Percentiles rank a stretch among this genome's conserved stretches.
Conservation (phyloP, 2,888 invertebrate genomes). For the Drosophila mercatorum region DNA sequence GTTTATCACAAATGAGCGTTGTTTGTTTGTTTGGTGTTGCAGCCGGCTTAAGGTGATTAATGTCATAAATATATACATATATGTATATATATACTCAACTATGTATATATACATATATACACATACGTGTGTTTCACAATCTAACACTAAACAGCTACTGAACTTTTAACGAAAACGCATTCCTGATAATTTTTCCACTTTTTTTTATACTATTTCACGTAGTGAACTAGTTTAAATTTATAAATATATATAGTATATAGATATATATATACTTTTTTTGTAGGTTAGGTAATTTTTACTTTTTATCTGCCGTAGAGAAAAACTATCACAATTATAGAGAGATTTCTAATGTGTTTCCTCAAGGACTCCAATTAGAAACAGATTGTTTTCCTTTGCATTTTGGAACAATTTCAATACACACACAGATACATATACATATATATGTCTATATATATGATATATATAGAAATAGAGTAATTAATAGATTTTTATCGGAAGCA, state of each 20-base stretch:
- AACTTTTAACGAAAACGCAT: constrained; percentile 32
- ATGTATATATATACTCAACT: background rate
- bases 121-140: background rate
- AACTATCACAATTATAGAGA: constrained; percentile 73
- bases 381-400: constrained; percentile 49
- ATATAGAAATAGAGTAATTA: constrained; percentile 10
- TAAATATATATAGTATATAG: constrained; percentile 7
- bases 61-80: constrained; percentile 5
- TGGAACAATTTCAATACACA: constrained; percentile 21
- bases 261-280: constrained; percentile 3
- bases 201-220: no score
- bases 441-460: background rate
- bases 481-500: background rate
- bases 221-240: no score
- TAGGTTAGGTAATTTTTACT: constrained; percentile 14
- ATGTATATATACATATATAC: background rate
- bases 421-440: constrained; percentile 28
- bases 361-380: constrained; percentile 34
- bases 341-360: constrained; percentile 53
- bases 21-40: constrained; percentile 13
- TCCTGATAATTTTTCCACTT: constrained; percentile 6
- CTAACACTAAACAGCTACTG: constrained; percentile 30
- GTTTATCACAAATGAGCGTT: constrained; percentile 56
- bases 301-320: constrained; percentile 53
- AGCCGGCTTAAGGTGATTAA: constrained; percentile 32